Conservation (phyloP, 2,113 vertebrate genomes). For the Thermophis baileyi region DNA sequence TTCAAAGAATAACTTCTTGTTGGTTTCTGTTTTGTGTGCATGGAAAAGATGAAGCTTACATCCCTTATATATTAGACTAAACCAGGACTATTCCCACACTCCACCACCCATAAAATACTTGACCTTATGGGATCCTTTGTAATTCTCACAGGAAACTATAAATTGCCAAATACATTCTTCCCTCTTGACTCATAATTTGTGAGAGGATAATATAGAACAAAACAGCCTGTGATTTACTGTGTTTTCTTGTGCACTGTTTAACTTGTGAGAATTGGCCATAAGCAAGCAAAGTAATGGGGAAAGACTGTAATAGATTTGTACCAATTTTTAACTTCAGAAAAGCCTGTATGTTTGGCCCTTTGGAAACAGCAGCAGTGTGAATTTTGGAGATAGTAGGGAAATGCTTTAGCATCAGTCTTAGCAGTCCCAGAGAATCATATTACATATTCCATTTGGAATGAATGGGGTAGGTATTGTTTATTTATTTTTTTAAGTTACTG, state of each 20-base stretch:
- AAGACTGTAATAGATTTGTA: not conserved
- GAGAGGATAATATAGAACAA: constrained; percentile 45
- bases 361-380: not conserved
- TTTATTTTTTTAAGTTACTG: not conserved
- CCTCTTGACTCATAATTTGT: constrained; percentile 51
- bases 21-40: not conserved
- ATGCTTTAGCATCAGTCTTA: not conserved
- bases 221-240: constrained; percentile 22
- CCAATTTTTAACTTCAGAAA: not conserved
- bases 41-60: constrained; percentile 4
- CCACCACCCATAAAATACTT: constrained; percentile 33
- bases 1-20: not conserved
- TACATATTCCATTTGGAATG: not conserved
- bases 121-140: constrained; percentile 49
- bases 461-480: not conserved
- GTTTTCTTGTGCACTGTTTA: constrained; percentile 16
- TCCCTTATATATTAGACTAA: constrained; percentile 26
- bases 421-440: not conserved
- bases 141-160: constrained; percentile 58
- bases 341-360: not conserved
- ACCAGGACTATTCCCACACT: constrained; percentile 56
- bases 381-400: not conserved
- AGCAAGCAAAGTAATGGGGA: constrained; percentile 6
- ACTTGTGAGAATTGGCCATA: not conserved
- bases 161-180: constrained; percentile 57